A percentile compares a stretch with the other conserved stretches of the same genome.
Conservation (phyloP, 1,140 invertebrate species). For the Littorina saxatilis region DNA sequence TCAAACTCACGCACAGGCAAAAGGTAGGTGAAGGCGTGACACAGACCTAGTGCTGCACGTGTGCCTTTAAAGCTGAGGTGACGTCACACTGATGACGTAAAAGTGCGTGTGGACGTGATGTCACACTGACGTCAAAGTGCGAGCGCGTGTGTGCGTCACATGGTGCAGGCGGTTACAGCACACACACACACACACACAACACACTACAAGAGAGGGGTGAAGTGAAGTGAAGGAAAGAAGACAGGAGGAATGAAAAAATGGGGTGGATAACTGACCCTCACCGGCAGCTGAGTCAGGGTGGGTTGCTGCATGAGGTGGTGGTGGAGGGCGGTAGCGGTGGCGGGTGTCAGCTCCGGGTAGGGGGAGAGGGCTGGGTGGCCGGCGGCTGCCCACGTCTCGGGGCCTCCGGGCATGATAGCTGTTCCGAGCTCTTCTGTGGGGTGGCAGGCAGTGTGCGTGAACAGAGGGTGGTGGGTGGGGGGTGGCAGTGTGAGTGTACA, state of each 20-base stretch:
- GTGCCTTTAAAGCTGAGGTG: no score
- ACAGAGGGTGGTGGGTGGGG: neutral
- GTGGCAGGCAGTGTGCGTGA: constrained; percentile 87
- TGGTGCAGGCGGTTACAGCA: no score
- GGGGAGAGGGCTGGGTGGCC: constrained; percentile 85
- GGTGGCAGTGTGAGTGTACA: neutral
- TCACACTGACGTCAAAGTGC: no score
- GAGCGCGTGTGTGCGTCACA: no score
- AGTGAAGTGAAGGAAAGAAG: neutral
- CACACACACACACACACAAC: neutral
- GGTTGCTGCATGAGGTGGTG: constrained; percentile 94
- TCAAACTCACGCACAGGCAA: no score
- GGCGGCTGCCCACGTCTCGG: constrained; percentile 86
- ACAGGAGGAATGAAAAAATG: neutral
- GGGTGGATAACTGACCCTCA: constrained; percentile 58
- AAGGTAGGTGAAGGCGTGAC: no score
- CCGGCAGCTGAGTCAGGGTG: constrained; percentile 95
- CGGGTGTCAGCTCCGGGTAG: constrained; percentile 85
- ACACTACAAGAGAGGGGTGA: neutral
- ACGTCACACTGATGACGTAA: no score
- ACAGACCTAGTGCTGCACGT: no score
- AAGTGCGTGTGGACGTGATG: no score
- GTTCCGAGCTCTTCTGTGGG: constrained; percentile 85
- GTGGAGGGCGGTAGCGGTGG: constrained; percentile 80
- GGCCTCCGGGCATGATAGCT: constrained; percentile 94